Evolutionary conservation across 2,888 invertebrate species (phyloP).

Genomic region (Drosophila multiciliata): DNA sequence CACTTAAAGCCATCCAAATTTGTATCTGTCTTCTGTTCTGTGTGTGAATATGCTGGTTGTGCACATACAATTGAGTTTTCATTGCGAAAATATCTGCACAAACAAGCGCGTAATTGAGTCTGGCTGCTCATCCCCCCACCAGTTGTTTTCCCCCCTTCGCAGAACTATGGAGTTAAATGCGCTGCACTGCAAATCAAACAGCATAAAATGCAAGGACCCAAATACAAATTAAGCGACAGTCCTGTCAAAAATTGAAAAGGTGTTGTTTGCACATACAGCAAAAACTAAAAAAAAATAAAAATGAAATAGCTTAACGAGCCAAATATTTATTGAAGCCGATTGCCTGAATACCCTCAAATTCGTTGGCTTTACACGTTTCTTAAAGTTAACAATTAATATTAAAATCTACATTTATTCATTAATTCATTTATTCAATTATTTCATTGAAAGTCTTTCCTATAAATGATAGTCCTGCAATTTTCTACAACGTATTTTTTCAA

Average conservation of each 20-base stretch:
- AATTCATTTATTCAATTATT: too few relatives aligned
- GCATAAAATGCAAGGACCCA: slow-evolving; percentile 58
- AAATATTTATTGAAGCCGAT: slow-evolving; percentile 1
- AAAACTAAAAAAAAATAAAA: slow-evolving; percentile 1
- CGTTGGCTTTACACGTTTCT: neutral
- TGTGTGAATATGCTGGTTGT: slow-evolving; percentile 2
- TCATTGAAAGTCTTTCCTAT: neutral
- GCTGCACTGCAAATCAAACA: slow-evolving; percentile 52
- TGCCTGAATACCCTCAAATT: neutral
- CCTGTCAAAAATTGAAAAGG: slow-evolving; percentile 48
- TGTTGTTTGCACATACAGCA: slow-evolving; percentile 52
- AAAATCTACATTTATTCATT: neutral
- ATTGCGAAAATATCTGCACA: slow-evolving; percentile 63
- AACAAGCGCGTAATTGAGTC: slow-evolving; percentile 76
- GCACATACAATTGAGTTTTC: slow-evolving; percentile 60
- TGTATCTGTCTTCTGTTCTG: neutral
- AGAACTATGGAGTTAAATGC: slow-evolving; percentile 29
- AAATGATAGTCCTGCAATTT: neutral
- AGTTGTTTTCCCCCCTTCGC: neutral
- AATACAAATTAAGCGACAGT: slow-evolving; percentile 64
- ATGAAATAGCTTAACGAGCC: neutral
- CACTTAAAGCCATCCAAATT: slow-evolving; percentile 22
- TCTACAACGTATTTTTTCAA: neutral
- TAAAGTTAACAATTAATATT: neutral
- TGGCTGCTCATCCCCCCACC: slow-evolving; percentile 17